A percentile compares a stretch with the other conserved stretches of the same genome.
These are phyloP conservation scores for Biston stratarius DNA, from an alignment of 2,888 invertebrate genomes.

Conservation along the genomic window DNA sequence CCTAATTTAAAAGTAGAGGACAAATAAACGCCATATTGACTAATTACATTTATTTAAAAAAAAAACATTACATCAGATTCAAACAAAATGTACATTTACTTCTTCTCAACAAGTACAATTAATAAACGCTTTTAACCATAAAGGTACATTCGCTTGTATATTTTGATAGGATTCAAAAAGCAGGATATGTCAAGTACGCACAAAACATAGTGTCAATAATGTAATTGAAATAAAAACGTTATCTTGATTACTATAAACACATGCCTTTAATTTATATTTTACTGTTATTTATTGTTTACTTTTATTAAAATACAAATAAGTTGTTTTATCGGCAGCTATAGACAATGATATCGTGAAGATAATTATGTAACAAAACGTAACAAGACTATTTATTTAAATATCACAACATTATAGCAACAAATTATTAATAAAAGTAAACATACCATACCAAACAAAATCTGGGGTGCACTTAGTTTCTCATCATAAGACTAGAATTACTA, in stretches of 20 bases:
- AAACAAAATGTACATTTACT: constrained; percentile 4
- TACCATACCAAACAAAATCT: not conserved
- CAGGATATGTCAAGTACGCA: not conserved
- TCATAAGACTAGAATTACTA: constrained; percentile 6
- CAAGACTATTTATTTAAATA: constrained; percentile 8
- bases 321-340: not conserved
- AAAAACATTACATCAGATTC: constrained; percentile 9
- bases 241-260: not conserved
- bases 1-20: too few relatives aligned
- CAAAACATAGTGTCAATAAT: not conserved
- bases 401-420: constrained; percentile 6
- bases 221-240: not conserved
- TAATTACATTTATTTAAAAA: not conserved
- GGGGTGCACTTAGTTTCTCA: constrained; percentile 2
- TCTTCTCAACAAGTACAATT: not conserved
- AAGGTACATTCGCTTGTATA: not conserved
- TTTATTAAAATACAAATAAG: not conserved
- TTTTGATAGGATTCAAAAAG: not conserved
- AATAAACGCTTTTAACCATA: not conserved
- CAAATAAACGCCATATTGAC: too few relatives aligned
- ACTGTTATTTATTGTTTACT: not conserved
- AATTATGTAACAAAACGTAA: constrained; percentile 8
- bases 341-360: not conserved
- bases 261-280: not conserved
- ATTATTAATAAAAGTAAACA: not conserved